phyloP scores from a whole-genome alignment of 2,113 vertebrate genomes.

The Ctenodactylus gundi region DNA sequence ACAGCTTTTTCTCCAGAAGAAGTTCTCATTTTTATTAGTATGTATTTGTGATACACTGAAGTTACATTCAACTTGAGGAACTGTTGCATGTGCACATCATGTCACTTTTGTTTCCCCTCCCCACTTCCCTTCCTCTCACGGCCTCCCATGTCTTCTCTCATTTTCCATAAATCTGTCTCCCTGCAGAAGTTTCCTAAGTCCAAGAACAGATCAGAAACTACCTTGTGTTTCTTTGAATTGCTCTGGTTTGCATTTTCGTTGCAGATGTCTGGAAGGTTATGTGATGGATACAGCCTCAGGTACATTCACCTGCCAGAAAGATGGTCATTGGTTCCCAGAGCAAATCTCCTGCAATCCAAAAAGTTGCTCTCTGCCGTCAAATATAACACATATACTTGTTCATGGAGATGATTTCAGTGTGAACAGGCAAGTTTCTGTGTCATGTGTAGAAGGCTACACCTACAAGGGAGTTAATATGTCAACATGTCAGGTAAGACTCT shows the following conservation, averaged over 20 bases:
- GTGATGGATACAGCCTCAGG: slow-evolving; percentile 82
- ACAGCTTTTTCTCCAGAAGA: too few species aligned
- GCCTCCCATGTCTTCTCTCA: too few species aligned
- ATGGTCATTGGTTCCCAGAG: slow-evolving; percentile 92
- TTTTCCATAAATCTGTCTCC: too few species aligned
- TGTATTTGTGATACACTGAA: too few species aligned
- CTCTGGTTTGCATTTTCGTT: slow-evolving; percentile 50
- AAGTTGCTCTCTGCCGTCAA: slow-evolving; percentile 87
- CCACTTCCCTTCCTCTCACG: too few species aligned
- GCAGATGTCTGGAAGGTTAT: slow-evolving; percentile 94
- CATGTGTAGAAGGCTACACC: slow-evolving; percentile 90
- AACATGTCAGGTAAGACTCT: slow-evolving; percentile 89
- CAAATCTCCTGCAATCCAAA: slow-evolving; percentile 87
- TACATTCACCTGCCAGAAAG: slow-evolving; percentile 88
- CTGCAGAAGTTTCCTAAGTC: neutral
- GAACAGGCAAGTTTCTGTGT: slow-evolving; percentile 87
- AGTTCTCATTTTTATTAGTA: too few species aligned
- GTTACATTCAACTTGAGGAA: too few species aligned
- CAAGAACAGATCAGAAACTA: neutral
- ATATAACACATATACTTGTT: slow-evolving; percentile 83
- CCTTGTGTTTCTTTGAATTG: neutral
- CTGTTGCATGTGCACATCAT: too few species aligned
- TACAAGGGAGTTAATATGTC: slow-evolving; percentile 85
- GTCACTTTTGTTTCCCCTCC: too few species aligned
- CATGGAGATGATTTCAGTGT: slow-evolving; percentile 87